phyloP scores from a whole-genome alignment of 2,888 invertebrate species.

The Caenorhabditis drosophilae region DNA sequence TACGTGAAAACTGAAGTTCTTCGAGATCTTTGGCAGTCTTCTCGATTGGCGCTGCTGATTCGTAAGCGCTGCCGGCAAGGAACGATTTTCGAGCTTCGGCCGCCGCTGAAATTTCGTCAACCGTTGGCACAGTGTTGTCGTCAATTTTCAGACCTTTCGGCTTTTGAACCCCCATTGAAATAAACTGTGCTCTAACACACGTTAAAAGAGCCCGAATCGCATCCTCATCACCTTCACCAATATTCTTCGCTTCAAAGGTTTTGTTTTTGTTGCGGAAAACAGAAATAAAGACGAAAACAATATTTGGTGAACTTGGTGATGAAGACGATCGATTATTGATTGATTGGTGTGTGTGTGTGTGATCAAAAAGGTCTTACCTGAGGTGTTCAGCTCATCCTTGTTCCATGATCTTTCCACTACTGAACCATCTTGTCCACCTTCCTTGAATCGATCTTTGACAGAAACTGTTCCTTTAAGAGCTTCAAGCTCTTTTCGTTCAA shows the following conservation, averaged over 20 bases:
- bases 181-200: slow-evolving; percentile 39
- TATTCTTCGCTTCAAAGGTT: neutral
- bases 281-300: neutral
- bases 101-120: slow-evolving; percentile 53
- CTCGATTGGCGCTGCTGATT: slow-evolving; percentile 55
- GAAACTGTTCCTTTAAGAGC: slow-evolving; percentile 62
- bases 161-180: neutral
- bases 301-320: neutral
- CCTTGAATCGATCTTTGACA: slow-evolving; percentile 67
- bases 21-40: slow-evolving; percentile 60
- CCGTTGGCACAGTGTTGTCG: too few species aligned
- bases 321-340: neutral
- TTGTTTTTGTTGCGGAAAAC: slow-evolving; percentile 5
- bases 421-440: slow-evolving; percentile 43
- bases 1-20: slow-evolving; percentile 62
- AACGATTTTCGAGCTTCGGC: slow-evolving; percentile 67
- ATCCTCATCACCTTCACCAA: slow-evolving; percentile 27
- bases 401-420: slow-evolving; percentile 59
- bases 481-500: slow-evolving; percentile 63
- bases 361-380: slow-evolving; percentile 39
- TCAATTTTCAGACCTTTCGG: too few species aligned
- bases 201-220: slow-evolving; percentile 44
- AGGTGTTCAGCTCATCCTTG: slow-evolving; percentile 61
- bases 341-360: too few species aligned
- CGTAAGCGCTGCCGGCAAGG: slow-evolving; percentile 65